phyloP scores from a whole-genome alignment of 1,140 invertebrate genomes.

The Epicauta chinensis region DNA sequence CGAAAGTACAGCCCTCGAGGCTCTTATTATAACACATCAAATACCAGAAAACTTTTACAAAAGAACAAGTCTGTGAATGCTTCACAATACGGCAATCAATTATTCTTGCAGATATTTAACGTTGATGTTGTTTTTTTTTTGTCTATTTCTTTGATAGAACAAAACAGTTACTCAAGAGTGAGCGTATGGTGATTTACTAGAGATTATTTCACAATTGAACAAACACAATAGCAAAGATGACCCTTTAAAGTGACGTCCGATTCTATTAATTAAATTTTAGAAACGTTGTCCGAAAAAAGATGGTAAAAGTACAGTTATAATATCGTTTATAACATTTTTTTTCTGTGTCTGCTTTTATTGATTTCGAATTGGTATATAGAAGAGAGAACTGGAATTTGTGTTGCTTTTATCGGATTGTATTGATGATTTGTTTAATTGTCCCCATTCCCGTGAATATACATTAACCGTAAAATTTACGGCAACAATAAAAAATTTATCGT shows the following conservation, averaged over 20 bases:
- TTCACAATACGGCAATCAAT: too few species aligned
- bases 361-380: too few species aligned
- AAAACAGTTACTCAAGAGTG: conserved; percentile 14
- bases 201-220: not conserved
- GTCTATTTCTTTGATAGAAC: too few species aligned
- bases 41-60: too few species aligned
- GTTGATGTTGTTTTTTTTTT: too few species aligned
- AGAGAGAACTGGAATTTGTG: too few species aligned
- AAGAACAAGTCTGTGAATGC: too few species aligned
- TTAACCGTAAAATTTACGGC: not conserved
- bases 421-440: conserved; percentile 7
- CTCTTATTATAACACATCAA: too few species aligned
- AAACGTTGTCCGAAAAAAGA: not conserved
- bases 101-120: too few species aligned
- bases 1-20: too few species aligned
- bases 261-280: not conserved
- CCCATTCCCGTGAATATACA: not conserved
- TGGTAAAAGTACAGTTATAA: not conserved
- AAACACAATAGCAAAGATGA: not conserved
- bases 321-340: too few species aligned
- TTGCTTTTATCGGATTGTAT: not conserved
- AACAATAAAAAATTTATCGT: conserved; percentile 6
- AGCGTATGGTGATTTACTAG: conserved; percentile 13
- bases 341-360: too few species aligned
- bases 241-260: not conserved